These are phyloP conservation scores for Musca domestica DNA, from an alignment of 1,140 invertebrate genomes.

Conservation along the genomic window DNA sequence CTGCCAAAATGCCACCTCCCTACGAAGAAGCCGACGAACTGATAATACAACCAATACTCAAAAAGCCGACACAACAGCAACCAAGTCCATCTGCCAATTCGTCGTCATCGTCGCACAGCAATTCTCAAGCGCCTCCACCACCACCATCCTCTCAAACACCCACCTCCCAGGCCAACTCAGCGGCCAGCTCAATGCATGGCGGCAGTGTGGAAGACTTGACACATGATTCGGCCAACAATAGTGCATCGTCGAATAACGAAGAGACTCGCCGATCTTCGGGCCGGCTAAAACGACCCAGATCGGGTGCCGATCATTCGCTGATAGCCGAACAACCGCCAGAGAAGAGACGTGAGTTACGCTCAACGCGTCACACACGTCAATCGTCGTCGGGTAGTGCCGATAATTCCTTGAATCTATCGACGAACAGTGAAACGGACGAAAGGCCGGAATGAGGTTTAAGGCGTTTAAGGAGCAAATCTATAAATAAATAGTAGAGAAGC, in stretches of 20 bases:
- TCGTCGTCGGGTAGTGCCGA: constrained; percentile 40
- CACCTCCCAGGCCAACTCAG: constrained; percentile 39
- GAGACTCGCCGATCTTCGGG: constrained; percentile 53
- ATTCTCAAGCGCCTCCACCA: constrained; percentile 37
- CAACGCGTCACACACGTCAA: constrained; percentile 55
- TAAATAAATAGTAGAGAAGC: constrained; percentile 24
- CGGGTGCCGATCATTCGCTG: constrained; percentile 53
- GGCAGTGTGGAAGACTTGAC: constrained; percentile 51
- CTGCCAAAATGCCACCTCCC: constrained; percentile 47
- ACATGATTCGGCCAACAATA: constrained; percentile 39
- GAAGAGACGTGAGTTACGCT: constrained; percentile 61
- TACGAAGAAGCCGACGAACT: constrained; percentile 51
- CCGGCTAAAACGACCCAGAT: constrained; percentile 56
- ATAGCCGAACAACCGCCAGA: constrained; percentile 58
- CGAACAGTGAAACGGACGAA: constrained; percentile 47
- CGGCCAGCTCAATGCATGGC: constrained; percentile 31
- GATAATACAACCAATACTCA: constrained; percentile 49
- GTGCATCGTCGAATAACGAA: constrained; percentile 39
- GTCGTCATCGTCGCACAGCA: constrained; percentile 30
- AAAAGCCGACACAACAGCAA: constrained; percentile 36
- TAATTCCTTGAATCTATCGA: constrained; percentile 42
- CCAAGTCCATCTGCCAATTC: constrained; percentile 26
- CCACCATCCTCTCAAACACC: constrained; percentile 25
- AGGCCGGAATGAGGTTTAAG: constrained; percentile 51
- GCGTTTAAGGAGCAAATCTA: constrained; percentile 34